Conservation (phyloP, 2,888 invertebrate genomes). For the Trichogramma evanescens region DNA sequence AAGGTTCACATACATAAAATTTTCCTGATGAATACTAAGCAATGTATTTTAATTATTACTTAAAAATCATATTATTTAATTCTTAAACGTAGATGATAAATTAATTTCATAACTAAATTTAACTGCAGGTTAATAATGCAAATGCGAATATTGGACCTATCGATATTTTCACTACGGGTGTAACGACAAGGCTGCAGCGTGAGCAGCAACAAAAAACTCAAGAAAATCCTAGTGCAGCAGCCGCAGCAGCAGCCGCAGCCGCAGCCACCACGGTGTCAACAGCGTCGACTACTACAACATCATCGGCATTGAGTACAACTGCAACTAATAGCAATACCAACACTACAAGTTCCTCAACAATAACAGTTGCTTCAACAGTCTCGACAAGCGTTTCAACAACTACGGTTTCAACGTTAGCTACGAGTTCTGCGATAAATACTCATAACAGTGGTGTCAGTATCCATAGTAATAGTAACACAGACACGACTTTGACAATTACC, state of each 20-base stretch:
- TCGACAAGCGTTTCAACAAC: conserved; percentile 28
- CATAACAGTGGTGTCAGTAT: conserved; percentile 3
- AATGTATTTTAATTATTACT: no score
- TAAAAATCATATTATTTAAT: no score
- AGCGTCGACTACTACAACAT: conserved; percentile 29
- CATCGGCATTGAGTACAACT: conserved; percentile 33
- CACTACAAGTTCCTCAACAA: conserved; percentile 31
- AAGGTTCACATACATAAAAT: no score
- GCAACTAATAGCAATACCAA: conserved; percentile 30
- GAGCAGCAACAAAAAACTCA: conserved; percentile 66
- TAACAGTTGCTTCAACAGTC: conserved; percentile 31
- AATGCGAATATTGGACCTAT: conserved; percentile 43
- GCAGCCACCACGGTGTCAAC: conserved; percentile 28
- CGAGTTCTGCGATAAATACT: neutral
- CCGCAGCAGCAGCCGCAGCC: conserved; percentile 33
- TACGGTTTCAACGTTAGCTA: conserved; percentile 28
- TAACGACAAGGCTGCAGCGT: conserved; percentile 77
- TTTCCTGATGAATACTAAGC: no score
- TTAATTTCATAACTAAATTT: no score
- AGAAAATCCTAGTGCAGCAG: conserved; percentile 45
- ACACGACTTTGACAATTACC: conserved; percentile 32
- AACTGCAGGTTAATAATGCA: conserved; percentile 45
- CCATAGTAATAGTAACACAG: neutral
- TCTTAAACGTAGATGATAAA: no score
- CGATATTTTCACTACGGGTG: conserved; percentile 70